Percentiles rank a stretch among this genome's conserved stretches.
These are phyloP conservation scores for Alexandromys oeconomus DNA, from an alignment of 2,797 vertebrate genomes.

Conservation along the genomic window DNA sequence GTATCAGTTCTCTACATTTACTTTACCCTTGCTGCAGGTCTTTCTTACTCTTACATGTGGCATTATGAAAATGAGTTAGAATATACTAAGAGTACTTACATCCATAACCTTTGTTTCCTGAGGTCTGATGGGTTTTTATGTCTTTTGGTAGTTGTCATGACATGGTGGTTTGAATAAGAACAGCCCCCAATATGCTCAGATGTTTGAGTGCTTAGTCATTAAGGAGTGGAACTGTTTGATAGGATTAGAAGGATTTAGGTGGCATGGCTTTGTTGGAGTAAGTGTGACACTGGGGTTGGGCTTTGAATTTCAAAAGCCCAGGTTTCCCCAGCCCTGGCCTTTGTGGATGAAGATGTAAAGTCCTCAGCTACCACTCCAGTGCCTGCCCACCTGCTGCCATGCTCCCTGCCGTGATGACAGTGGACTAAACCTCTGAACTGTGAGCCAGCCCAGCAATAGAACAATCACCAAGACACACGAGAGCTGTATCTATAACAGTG, in stretches of 20 bases:
- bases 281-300: background rate
- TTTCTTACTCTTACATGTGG: background rate
- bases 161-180: background rate
- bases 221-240: background rate
- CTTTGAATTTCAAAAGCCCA: background rate
- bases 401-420: background rate
- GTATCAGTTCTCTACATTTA: conserved; percentile 23
- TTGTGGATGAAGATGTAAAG: background rate
- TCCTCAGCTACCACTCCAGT: background rate
- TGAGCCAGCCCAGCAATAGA: background rate
- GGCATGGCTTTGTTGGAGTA: background rate
- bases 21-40: background rate
- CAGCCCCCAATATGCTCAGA: background rate
- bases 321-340: background rate
- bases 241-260: background rate
- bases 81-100: conserved; percentile 55
- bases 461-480: background rate
- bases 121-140: conserved; percentile 56
- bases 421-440: background rate
- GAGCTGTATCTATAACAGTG: background rate
- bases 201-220: background rate
- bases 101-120: conserved; percentile 26
- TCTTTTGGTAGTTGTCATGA: conserved; percentile 64
- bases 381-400: background rate
- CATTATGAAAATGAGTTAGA: conserved; percentile 54